A percentile compares a stretch with the other conserved stretches of the same genome.
Conservation (phyloP, 2,113 vertebrate species). For the Myotis davidii region DNA sequence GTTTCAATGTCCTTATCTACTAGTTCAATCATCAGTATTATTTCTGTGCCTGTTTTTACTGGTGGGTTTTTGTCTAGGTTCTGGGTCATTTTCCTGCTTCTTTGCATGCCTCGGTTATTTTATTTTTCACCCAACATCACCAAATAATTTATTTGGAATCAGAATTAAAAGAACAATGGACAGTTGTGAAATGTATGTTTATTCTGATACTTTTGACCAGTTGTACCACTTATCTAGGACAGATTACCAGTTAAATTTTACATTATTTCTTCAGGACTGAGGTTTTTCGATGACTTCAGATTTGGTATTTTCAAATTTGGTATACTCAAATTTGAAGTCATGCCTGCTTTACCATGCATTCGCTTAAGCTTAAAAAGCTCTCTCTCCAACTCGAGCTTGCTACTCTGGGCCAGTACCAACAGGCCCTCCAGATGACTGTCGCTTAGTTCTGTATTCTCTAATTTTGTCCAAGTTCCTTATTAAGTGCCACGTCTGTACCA, state of each 20-base stretch:
- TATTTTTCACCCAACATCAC: background rate
- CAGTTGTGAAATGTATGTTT: background rate
- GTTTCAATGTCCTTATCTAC: background rate
- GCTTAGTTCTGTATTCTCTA: background rate
- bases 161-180: background rate
- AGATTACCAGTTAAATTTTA: background rate
- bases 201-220: background rate
- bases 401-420: background rate
- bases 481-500: background rate
- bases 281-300: background rate
- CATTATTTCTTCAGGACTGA: background rate
- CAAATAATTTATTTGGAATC: background rate
- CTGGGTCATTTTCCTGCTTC: background rate
- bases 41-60: background rate
- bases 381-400: background rate
- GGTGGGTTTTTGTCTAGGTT: background rate
- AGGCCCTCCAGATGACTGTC: background rate
- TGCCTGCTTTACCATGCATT: background rate
- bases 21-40: background rate
- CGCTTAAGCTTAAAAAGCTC: background rate
- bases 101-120: background rate
- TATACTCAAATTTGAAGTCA: background rate
- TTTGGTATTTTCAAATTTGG: background rate
- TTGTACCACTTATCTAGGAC: background rate
- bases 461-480: background rate